Evolutionary conservation across 1,140 invertebrate genomes (phyloP).

Genomic region (Cephus cinctus): DNA sequence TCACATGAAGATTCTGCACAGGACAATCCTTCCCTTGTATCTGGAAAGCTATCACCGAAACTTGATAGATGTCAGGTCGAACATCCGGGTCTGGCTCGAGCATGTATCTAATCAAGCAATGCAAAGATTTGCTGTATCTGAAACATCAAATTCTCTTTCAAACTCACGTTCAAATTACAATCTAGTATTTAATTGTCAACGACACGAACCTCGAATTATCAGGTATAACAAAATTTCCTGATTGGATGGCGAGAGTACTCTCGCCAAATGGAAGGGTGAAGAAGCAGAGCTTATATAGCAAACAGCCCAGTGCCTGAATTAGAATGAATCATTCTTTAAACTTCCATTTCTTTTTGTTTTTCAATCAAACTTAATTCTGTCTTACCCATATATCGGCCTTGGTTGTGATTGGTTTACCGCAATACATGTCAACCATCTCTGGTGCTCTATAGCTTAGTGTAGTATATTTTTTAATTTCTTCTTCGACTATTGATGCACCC

Average conservation of each 20-base stretch:
- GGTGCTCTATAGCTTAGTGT: slow-evolving; percentile 91
- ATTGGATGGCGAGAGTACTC: slow-evolving; percentile 90
- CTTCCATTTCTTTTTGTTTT: slow-evolving; percentile 2
- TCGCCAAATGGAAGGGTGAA: slow-evolving; percentile 93
- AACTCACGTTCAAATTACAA: slow-evolving; percentile 2
- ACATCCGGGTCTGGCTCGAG: slow-evolving; percentile 79
- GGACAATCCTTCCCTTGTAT: slow-evolving; percentile 74
- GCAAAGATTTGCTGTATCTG: slow-evolving; percentile 49
- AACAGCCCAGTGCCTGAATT: slow-evolving; percentile 81
- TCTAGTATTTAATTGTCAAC: slow-evolving; percentile 42
- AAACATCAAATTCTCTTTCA: slow-evolving; percentile 21
- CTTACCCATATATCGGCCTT: slow-evolving; percentile 90
- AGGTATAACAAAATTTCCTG: slow-evolving; percentile 85
- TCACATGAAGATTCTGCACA: slow-evolving; percentile 81
- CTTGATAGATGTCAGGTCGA: slow-evolving; percentile 88
- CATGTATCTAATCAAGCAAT: slow-evolving; percentile 72
- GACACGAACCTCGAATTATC: slow-evolving; percentile 75
- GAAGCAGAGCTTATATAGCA: slow-evolving; percentile 90
- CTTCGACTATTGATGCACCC: slow-evolving; percentile 75
- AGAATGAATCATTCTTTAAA: slow-evolving; percentile 18
- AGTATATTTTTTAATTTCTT: slow-evolving; percentile 94
- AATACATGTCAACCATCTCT: slow-evolving; percentile 95
- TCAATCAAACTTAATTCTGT: slow-evolving; percentile 21
- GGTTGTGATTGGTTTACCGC: slow-evolving; percentile 83
- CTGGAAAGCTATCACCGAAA: slow-evolving; percentile 76